Base-by-base conservation (phyloP, 1,140 invertebrate genomes). In the Cyphomyrmex costatus region DNA sequence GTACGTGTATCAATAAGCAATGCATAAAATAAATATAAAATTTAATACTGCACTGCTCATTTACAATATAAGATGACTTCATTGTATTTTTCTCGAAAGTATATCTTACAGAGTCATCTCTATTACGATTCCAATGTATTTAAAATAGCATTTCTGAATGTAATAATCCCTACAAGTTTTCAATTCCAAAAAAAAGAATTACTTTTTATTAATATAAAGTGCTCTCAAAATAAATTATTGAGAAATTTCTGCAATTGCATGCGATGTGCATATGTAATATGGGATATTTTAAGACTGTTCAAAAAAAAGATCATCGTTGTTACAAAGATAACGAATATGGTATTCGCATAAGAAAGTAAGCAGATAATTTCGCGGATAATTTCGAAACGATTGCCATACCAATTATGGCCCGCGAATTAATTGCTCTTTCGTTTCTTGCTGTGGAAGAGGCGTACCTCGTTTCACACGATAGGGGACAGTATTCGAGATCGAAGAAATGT, bases 381-480 rank as follows among this genome's bases (percentile, higher is more conserved):
- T 71, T 58, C 5, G 78, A 70, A 19, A 24, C 10, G 51, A 56
- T 80, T 68, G 36, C 49, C 42, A 24, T 46, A 58, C 10, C 33
- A 71, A 71, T 71, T 82, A 82, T 27, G 53, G 16, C 12, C 30
- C 24, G 36, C 19, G 66, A 21, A 87, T 80, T 63, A 77, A 77
- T 78, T 86, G 73, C 42, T 65, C 58, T 30, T 74, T 80, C 74
- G 63, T 63, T 91, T 90, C 86, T 84, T 86, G 12, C 46, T n/a
- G 21, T 12, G 53, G 21, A n/a, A 36, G 49, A 49, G 49, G n/a
- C 6, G 21, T 70, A n/a, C 4, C 8, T 70, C 21, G 12, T 21
- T 73, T n/a, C 21, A 7, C 42, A 58, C 56, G 24, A 63, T 61
- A 56, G 6, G 51, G 10, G 53, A 82, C 27, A 30, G n/a, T 66